A percentile compares a stretch with the other conserved stretches of the same genome.
These are phyloP conservation scores for Catocala nupta DNA, from an alignment of 2,888 invertebrate genomes.

Conservation along the genomic window DNA sequence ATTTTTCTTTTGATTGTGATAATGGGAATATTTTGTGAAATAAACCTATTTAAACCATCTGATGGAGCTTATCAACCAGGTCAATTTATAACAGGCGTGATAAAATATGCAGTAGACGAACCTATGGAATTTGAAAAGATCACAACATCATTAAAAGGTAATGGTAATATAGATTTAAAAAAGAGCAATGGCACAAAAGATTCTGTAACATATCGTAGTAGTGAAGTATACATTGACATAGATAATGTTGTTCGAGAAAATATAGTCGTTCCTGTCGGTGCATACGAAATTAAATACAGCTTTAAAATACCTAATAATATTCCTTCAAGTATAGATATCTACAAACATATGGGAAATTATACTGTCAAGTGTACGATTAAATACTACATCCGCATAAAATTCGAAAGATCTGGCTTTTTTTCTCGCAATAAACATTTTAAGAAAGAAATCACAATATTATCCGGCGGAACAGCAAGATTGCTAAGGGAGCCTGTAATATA, in stretches of 20 bases:
- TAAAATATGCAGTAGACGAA: slow-evolving; percentile 54
- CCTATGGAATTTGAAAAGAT: slow-evolving; percentile 46
- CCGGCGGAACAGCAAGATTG: slow-evolving; percentile 50
- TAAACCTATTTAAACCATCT: slow-evolving; percentile 45
- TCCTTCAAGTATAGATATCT: slow-evolving; percentile 52
- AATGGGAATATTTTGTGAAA: slow-evolving; percentile 58
- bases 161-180: slow-evolving; percentile 20
- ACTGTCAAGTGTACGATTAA: slow-evolving; percentile 48
- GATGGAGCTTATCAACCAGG: slow-evolving; percentile 50
- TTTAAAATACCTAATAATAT: slow-evolving; percentile 55
- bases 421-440: slow-evolving; percentile 53
- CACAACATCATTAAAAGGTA: slow-evolving; percentile 51
- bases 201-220: background rate
- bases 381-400: slow-evolving; percentile 61
- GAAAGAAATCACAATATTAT: slow-evolving; percentile 54
- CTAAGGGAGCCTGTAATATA: slow-evolving; percentile 52
- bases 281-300: slow-evolving; percentile 53
- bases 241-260: slow-evolving; percentile 7
- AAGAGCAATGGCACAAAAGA: no score
- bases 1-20: background rate
- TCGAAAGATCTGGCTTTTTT: slow-evolving; percentile 57
- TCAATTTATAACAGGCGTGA: slow-evolving; percentile 45
- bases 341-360: slow-evolving; percentile 22
- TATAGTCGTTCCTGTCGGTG: slow-evolving; percentile 23
- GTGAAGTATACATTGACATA: slow-evolving; percentile 42